phyloP scores from a whole-genome alignment of 2,888 invertebrate species.

The Leucophenga montana region DNA sequence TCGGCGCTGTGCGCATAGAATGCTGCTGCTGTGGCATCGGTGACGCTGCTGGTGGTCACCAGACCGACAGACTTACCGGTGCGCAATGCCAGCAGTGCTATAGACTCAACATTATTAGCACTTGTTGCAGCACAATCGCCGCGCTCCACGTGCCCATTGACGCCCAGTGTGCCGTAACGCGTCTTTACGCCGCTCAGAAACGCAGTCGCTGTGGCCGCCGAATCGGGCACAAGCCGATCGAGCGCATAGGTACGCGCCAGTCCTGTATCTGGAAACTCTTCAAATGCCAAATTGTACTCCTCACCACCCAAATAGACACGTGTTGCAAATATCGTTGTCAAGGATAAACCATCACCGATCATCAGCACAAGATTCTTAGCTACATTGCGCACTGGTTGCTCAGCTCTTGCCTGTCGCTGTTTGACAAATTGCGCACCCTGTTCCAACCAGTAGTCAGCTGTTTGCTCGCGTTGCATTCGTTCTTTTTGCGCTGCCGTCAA shows the following conservation, averaged over 20 bases:
- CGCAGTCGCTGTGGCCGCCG: slow-evolving; percentile 85
- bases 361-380: slow-evolving; percentile 86
- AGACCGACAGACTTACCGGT: slow-evolving; percentile 77
- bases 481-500: slow-evolving; percentile 6
- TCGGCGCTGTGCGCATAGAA: slow-evolving; percentile 77
- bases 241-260: slow-evolving; percentile 82
- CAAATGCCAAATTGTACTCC: slow-evolving; percentile 80
- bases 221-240: slow-evolving; percentile 83
- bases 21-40: slow-evolving; percentile 83
- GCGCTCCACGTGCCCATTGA: slow-evolving; percentile 78
- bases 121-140: slow-evolving; percentile 78
- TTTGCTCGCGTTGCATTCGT: neutral
- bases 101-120: slow-evolving; percentile 78
- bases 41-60: slow-evolving; percentile 83
- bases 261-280: slow-evolving; percentile 82
- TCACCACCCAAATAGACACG: slow-evolving; percentile 84
- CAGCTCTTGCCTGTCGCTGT: slow-evolving; percentile 25
- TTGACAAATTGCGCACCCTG: slow-evolving; percentile 34
- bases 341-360: slow-evolving; percentile 89
- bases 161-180: slow-evolving; percentile 82
- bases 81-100: slow-evolving; percentile 80
- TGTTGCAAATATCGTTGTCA: slow-evolving; percentile 84
- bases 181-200: slow-evolving; percentile 84
- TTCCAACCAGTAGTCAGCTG: slow-evolving; percentile 42
- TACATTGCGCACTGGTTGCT: slow-evolving; percentile 29